Percentiles rank a stretch among this genome's conserved stretches.
phyloP scores from a whole-genome alignment of 2,797 vertebrate genomes.

The Lates japonicus region DNA sequence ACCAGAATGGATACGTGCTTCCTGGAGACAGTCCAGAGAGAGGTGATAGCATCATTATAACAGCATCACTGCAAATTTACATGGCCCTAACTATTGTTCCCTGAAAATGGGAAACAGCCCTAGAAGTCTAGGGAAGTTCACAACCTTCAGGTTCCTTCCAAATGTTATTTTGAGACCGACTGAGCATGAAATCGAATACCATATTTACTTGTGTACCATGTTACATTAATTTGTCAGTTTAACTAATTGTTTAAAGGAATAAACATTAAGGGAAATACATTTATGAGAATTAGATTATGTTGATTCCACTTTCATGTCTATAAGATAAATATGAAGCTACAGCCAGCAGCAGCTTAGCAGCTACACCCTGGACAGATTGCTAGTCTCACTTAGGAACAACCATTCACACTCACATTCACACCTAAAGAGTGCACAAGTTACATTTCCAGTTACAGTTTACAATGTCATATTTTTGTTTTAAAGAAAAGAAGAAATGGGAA shows the following conservation, averaged over 20 bases:
- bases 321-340: too few relatives aligned
- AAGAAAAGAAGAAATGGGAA: neutral
- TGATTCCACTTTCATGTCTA: too few relatives aligned
- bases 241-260: neutral
- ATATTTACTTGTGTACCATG: neutral
- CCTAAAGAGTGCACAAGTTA: too few relatives aligned
- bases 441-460: too few relatives aligned
- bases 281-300: too few relatives aligned
- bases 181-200: neutral
- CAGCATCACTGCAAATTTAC: neutral
- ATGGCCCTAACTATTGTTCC: neutral
- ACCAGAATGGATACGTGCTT: constrained; percentile 93
- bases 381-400: too few relatives aligned
- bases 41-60: constrained; percentile 72
- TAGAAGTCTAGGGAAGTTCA: neutral
- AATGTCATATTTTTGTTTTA: too few relatives aligned
- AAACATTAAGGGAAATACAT: neutral
- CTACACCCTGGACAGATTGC: too few relatives aligned
- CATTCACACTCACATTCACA: too few relatives aligned
- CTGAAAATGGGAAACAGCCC: neutral
- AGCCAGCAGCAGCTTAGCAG: too few relatives aligned
- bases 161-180: neutral
- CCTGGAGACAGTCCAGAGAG: constrained; percentile 87
- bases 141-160: neutral
- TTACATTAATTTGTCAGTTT: neutral